Evolutionary conservation across 2,888 invertebrate species (phyloP), one percentile per base, ranked within the genome.

Genomic region (Thyatira batis): DNA sequence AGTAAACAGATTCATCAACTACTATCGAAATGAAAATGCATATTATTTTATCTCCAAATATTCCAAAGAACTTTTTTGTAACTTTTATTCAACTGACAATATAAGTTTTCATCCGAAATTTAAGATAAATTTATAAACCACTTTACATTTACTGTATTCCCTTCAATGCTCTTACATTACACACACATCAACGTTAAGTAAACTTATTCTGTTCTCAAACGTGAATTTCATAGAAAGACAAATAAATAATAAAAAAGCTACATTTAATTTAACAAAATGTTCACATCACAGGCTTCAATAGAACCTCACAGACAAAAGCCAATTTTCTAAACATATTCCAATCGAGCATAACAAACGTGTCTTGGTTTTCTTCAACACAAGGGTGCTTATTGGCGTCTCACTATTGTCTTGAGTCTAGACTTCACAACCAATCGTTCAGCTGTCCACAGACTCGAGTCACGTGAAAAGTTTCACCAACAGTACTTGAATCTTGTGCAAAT

Each of bases 351-450:
- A 39, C 39, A 39, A 39, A 39, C 33, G 13, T 17, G 39, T 33
- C 33, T 13, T 33, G 33, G 33, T 39, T 17, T 39, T 39, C 39
- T 39, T 39, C 39, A 39, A 39, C 52, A 55, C 51, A 60, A 69
- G 69, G 50, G 60, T 55, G 51, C 66, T 73, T 72, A 64, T 65
- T 64, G 65, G 54, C 62, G 61, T 65, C 70, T 53, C 56, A 50
- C 59, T 67, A 65, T 75, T 76, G 80, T 80, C 79, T 78, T 75
- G 78, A 78, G 80, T 80, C 79, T 78, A 76, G 78, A 78, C 74
- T 70, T 70, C 63, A 65, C 63, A 58, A 58, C 65, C 73, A 69
- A 68, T 65, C 62, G 78, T 71, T 70, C 76, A 63, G 60, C 61
- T 55, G 60, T 63, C 63, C 60, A 52, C 51, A 49, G 59, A 55